These are phyloP conservation scores for Valencia hispanica DNA, from an alignment of 2,797 vertebrate species.

Conservation along the genomic window DNA sequence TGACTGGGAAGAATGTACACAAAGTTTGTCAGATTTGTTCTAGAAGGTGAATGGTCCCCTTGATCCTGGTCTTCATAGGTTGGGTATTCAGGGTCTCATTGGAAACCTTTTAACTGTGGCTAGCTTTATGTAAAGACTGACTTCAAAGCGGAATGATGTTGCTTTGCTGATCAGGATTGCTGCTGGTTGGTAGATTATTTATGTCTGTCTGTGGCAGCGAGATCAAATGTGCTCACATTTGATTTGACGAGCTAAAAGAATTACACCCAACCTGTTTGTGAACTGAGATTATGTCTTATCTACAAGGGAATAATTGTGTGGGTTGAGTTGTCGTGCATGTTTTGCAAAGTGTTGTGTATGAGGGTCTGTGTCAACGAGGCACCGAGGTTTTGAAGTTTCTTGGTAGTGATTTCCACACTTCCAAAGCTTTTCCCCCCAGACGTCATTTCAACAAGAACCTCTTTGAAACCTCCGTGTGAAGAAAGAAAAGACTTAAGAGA, in stretches of 20 bases:
- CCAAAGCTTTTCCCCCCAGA: slow-evolving; percentile 47
- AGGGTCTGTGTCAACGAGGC: slow-evolving; percentile 7
- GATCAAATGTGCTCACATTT: background rate
- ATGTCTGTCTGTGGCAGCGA: background rate
- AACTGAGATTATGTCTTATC: slow-evolving; percentile 30
- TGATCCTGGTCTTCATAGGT: background rate
- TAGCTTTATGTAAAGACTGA: background rate
- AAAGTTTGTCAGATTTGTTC: background rate
- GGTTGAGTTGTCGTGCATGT: slow-evolving; percentile 19
- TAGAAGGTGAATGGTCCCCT: background rate
- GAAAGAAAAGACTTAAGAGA: slow-evolving; percentile 57
- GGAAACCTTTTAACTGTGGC: too few relatives aligned
- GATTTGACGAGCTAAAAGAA: slow-evolving; percentile 1
- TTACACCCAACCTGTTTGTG: slow-evolving; percentile 15
- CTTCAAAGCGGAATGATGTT: background rate
- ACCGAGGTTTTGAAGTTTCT: slow-evolving; percentile 52
- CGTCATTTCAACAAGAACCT: slow-evolving; percentile 51
- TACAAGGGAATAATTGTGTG: slow-evolving; percentile 38
- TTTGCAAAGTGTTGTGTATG: background rate
- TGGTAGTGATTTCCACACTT: slow-evolving; percentile 55
- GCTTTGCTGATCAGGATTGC: background rate
- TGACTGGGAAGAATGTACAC: background rate
- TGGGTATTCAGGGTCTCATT: too few relatives aligned
- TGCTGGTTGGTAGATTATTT: background rate
- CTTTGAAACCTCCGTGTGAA: slow-evolving; percentile 55